A percentile compares a stretch with the other conserved stretches of the same genome.
phyloP scores from a whole-genome alignment of 2,113 vertebrate species.

The Seriola quinqueradiata region DNA sequence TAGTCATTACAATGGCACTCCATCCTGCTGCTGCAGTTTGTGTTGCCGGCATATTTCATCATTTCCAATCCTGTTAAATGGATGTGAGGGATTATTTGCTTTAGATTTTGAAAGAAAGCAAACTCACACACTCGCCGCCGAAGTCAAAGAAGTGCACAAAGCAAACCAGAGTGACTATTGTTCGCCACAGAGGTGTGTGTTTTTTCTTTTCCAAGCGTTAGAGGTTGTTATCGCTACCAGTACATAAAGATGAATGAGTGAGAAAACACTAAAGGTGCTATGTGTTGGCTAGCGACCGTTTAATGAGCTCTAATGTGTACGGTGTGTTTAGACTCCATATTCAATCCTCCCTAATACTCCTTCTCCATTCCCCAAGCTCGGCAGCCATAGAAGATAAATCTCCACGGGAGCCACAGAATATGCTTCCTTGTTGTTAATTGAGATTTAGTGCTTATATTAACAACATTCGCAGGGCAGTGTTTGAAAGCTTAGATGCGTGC shows the following conservation, averaged over 20 bases:
- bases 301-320: constrained; percentile 51
- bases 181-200: background rate
- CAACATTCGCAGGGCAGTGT: constrained; percentile 32
- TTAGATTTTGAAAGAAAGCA: background rate
- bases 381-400: constrained; percentile 40
- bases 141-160: background rate
- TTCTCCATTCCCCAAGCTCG: constrained; percentile 17
- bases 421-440: constrained; percentile 59
- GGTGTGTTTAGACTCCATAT: constrained; percentile 51
- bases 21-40: background rate
- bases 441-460: constrained; percentile 68
- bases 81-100: constrained; percentile 11
- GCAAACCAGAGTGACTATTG: background rate
- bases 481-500: constrained; percentile 46
- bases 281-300: constrained; percentile 17
- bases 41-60: background rate
- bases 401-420: constrained; percentile 33
- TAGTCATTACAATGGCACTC: background rate
- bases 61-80: constrained; percentile 2
- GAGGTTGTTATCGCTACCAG: background rate
- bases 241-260: constrained; percentile 8
- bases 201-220: background rate
- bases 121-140: background rate
- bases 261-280: constrained; percentile 16
- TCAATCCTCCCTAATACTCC: constrained; percentile 36